Conservation (phyloP, 2,797 vertebrate species). For the Anguilla marmorata region DNA sequence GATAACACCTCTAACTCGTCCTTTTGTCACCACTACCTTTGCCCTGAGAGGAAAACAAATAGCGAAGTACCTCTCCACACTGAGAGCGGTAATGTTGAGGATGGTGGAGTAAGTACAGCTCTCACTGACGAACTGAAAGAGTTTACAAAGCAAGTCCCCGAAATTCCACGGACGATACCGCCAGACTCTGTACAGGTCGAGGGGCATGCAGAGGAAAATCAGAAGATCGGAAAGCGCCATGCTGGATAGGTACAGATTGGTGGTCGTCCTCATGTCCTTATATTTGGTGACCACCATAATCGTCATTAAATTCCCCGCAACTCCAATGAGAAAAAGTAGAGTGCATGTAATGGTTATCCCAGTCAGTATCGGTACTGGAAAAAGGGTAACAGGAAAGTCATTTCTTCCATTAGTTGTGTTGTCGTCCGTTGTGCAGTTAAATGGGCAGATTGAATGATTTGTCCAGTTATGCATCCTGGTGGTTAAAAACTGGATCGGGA, state of each 20-base stretch:
- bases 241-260: conserved; percentile 95
- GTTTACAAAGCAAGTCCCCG: conserved; percentile 89
- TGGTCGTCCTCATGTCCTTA: conserved; percentile 93
- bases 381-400: conserved; percentile 71
- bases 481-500: conserved; percentile 28
- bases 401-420: conserved; percentile 59
- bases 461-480: conserved; percentile 69
- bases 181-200: conserved; percentile 95
- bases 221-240: conserved; percentile 97
- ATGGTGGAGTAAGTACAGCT: conserved; percentile 96
- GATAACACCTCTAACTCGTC: conserved; percentile 87
- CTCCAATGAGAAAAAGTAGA: conserved; percentile 84
- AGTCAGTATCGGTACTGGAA: conserved; percentile 84
- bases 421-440: conserved; percentile 72
- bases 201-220: conserved; percentile 95
- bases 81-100: conserved; percentile 94
- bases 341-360: conserved; percentile 83
- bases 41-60: conserved; percentile 94
- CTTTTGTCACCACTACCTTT: conserved; percentile 91
- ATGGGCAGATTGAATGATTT: conserved; percentile 63
- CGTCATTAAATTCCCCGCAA: conserved; percentile 90
- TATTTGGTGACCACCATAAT: conserved; percentile 90
- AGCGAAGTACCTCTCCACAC: conserved; percentile 93
- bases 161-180: conserved; percentile 94
- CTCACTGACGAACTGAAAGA: conserved; percentile 96